phyloP scores from a whole-genome alignment of 2,113 vertebrate species.

The Platanista minor region DNA sequence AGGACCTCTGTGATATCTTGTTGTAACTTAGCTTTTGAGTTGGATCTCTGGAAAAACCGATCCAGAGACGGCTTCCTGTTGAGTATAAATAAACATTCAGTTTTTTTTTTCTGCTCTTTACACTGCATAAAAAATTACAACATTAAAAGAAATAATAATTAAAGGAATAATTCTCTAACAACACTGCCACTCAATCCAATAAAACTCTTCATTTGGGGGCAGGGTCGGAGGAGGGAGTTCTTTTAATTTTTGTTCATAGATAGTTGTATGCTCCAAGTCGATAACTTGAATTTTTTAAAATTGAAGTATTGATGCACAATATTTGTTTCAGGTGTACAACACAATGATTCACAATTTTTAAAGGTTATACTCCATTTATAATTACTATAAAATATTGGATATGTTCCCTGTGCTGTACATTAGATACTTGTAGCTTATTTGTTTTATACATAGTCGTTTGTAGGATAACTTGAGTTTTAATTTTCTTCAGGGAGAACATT shows the following conservation, averaged over 20 bases:
- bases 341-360: background rate
- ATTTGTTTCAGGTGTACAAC: background rate
- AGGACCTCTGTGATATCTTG: background rate
- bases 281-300: background rate
- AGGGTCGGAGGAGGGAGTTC: background rate
- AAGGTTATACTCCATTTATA: background rate
- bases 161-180: background rate
- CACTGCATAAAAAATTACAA: background rate
- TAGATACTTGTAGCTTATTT: background rate
- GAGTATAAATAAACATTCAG: background rate
- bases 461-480: background rate
- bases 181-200: background rate
- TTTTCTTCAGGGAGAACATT: conserved; percentile 67
- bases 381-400: background rate
- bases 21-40: background rate
- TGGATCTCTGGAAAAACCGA: background rate
- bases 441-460: background rate
- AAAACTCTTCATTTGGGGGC: background rate
- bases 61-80: background rate
- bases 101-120: background rate
- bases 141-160: background rate
- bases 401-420: background rate
- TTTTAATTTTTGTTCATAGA: background rate
- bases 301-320: background rate
- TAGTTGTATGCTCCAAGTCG: background rate